Evolutionary conservation across 2,113 vertebrate species (phyloP), one percentile per base, ranked within the genome.

Genomic region (Cyprinus carpio): DNA sequence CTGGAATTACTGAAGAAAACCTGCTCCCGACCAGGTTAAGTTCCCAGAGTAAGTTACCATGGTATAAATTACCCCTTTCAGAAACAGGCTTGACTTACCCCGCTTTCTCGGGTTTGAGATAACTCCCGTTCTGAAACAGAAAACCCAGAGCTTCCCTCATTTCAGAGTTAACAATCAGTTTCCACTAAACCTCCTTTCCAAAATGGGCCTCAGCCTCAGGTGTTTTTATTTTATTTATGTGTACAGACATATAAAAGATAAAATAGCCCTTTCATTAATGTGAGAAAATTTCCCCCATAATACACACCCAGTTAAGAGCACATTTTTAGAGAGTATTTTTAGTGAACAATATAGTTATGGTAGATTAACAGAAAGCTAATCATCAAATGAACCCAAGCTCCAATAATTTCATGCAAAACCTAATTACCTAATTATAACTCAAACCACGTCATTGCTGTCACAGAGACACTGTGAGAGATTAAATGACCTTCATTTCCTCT

Each of bases 341-440:
- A 75, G 37, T 40, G 31, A 60, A 54, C 4, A 56, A 56, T 31
- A 77, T 13, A 13, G 18, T 78, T 62, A 80, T 1, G 15, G 34
- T 34, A 79, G 58, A 81, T 80, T 80, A 65, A 25, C 23, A 80
- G 12, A 65, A 65, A 65, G 37, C 23, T 46, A 27, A 81, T 81
- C 25, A 4, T 3, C 60, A 29, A 29, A 64, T 29, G 37, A 81
- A 46, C 56, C 76, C 34, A 64, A 15, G 56, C 58, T 20, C 37
- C n/a, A 64, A 81, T 64, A 65, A 43, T 64, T 62, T 62, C 37
- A 65, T 64, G 5, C 78, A 29, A 81, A 81, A 12, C 15, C 78
- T 49, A 81, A 81, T 80, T 81, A 18, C 15, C 78, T 49, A 81
- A 81, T 81, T 81, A 81, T 46, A 81, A 65, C 78, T 29, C 60